Percentiles rank a stretch among this genome's conserved stretches.
Conservation (phyloP, 2,113 vertebrate species). For the Mesembrinibis cayennensis region DNA sequence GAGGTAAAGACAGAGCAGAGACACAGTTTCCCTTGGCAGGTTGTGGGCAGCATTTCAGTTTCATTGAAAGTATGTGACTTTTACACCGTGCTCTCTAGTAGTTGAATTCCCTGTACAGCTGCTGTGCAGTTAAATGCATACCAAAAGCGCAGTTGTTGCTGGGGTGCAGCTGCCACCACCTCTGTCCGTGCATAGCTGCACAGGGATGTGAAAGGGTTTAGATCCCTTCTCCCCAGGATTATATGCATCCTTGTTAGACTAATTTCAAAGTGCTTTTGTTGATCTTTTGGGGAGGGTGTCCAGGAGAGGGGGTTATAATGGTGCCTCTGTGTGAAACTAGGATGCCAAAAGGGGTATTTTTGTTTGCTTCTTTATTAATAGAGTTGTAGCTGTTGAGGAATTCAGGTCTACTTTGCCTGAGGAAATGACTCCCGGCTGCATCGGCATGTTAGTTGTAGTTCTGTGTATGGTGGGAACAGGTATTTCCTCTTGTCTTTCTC, state of each 20-base stretch:
- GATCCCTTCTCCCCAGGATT: background rate
- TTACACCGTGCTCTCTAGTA: background rate
- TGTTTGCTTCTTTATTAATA: background rate
- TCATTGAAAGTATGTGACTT: background rate
- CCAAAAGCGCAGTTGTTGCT: background rate
- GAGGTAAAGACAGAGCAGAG: background rate
- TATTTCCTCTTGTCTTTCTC: background rate
- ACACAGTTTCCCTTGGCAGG: background rate
- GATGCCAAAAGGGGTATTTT: background rate
- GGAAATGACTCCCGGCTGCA: background rate
- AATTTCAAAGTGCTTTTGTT: background rate
- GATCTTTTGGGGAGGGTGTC: background rate
- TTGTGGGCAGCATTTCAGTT: background rate
- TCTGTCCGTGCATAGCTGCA: background rate
- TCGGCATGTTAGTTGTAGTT: background rate
- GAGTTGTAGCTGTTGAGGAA: background rate
- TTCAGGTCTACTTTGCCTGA: background rate
- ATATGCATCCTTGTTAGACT: background rate
- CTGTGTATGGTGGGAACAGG: background rate
- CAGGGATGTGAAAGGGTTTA: background rate
- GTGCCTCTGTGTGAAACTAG: background rate
- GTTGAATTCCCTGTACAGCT: background rate
- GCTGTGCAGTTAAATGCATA: background rate
- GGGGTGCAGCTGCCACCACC: background rate
- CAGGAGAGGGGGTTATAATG: background rate